These are phyloP conservation scores for Petrolisthes manimaculis DNA, from an alignment of 2,888 invertebrate genomes.

Conservation along the genomic window DNA sequence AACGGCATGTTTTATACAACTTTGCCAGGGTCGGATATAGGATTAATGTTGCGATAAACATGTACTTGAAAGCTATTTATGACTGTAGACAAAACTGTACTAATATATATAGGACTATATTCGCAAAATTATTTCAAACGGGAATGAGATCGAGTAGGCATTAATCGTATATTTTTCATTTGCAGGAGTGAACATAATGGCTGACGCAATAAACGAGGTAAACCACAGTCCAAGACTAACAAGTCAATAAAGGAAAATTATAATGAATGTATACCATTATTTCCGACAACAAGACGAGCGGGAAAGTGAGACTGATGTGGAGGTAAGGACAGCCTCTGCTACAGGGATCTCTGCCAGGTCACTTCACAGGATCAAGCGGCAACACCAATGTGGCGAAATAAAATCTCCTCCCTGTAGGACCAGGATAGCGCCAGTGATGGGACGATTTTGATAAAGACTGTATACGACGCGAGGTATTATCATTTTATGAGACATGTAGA, in stretches of 20 bases:
- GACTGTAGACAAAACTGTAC: too few relatives aligned
- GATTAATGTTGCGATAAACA: too few relatives aligned
- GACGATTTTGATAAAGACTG: conserved; percentile 5
- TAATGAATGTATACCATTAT: conserved; percentile 18
- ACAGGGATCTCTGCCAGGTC: not conserved
- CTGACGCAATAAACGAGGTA: not conserved
- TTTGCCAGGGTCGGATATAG: too few relatives aligned
- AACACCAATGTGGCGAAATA: not conserved
- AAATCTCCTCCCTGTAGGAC: not conserved
- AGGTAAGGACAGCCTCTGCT: not conserved
- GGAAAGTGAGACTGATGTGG: conserved; percentile 5
- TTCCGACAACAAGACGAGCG: not conserved
- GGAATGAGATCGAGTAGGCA: too few relatives aligned
- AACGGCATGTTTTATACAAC: too few relatives aligned
- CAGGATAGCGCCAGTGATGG: not conserved
- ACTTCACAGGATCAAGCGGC: not conserved
- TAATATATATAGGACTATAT: too few relatives aligned
- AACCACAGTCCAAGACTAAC: not conserved
- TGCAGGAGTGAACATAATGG: not conserved
- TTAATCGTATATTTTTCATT: not conserved
- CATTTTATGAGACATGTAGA: not conserved
- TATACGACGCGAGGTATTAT: not conserved
- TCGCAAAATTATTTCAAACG: too few relatives aligned
- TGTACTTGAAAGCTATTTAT: too few relatives aligned
- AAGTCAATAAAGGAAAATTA: conserved; percentile 11